Evolutionary conservation across 1,140 invertebrate genomes (phyloP), one percentile per base, ranked within the genome.

Genomic region (Macrostomum lignano): DNA sequence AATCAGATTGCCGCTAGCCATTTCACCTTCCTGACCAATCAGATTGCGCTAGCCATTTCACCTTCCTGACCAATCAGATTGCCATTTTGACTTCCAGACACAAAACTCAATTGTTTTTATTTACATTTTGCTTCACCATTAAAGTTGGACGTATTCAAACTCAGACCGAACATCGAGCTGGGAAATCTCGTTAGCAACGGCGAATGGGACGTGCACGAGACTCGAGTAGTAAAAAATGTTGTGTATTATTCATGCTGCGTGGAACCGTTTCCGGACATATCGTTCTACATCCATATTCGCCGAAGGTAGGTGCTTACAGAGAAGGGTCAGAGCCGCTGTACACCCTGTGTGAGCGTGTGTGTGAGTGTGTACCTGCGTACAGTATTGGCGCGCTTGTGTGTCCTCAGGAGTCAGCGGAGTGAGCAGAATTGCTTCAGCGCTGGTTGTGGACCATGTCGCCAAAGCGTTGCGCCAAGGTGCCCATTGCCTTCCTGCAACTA

Each of bases 231-330:
- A 31, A 44, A 47, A 21, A 48, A 44, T 25, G 36, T 40, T 23
- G 46, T 46, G 14, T 46, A 46, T 31, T 55, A 93, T 61, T 82
- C 79, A 9, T 91, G 82, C 60, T 93, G 82, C 61, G 31, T 49
- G 48, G 74, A 79, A 54, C 75, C 76, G 17, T 88, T 79, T 52
- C 72, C 86, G 37, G 84, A 94, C 53, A 88, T 94, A 46, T 93
- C 81, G 19, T 94, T 93, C 58, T 88, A 88, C 57, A 86, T 94
- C 43, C 91, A 81, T n/a, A 75, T 94, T 68, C 63, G 84, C 1
- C 35, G 55, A 28, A 3, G 26, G 26, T 28, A 28, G 9, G 9
- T 9, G 9, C 13, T 9, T n/a, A 24, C 9, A 9, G 13, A 9
- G 9, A 24, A 24, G 9, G 13, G 9, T 9, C 13, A 9, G 9